phyloP scores from a whole-genome alignment of 2,888 invertebrate genomes.

The Salticus scenicus region DNA sequence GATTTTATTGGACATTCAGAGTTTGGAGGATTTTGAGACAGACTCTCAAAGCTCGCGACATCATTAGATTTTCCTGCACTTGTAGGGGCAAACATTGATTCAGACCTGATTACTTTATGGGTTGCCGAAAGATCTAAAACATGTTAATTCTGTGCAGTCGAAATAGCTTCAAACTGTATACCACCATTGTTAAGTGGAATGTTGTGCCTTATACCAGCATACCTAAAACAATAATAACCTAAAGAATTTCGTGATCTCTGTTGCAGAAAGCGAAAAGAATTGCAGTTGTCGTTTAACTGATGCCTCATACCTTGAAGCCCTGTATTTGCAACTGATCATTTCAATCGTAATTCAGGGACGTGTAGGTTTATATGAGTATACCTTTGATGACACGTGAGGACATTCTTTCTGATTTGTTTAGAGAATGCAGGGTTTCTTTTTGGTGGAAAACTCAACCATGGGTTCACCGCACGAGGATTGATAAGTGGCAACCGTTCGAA shows the following conservation, averaged over 20 bases:
- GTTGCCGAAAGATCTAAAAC: conserved; percentile 30
- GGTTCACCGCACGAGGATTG: conserved; percentile 57
- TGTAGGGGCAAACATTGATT: conserved; percentile 51
- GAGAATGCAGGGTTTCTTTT: conserved; percentile 17
- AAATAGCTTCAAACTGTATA: conserved; percentile 27
- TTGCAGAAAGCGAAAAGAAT: conserved; percentile 31
- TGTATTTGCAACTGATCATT: conserved; percentile 50
- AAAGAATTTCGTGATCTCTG: conserved; percentile 61
- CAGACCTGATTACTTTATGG: conserved; percentile 54
- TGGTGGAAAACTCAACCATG: conserved; percentile 35
- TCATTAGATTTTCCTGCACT: conserved; percentile 35
- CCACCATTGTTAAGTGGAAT: conserved; percentile 35
- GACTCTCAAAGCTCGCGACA: not conserved
- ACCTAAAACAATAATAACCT: conserved; percentile 59
- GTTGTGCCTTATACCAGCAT: conserved; percentile 35
- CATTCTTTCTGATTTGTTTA: conserved; percentile 31
- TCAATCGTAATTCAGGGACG: conserved; percentile 57
- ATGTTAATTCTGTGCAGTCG: conserved; percentile 3
- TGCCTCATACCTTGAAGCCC: conserved; percentile 49
- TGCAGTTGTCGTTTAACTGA: conserved; percentile 35
- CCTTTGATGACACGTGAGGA: conserved; percentile 30
- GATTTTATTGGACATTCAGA: conserved; percentile 25
- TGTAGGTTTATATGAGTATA: conserved; percentile 35
- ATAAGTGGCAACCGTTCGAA: conserved; percentile 56
- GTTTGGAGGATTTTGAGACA: conserved; percentile 3